Conservation (phyloP, 2,113 vertebrate genomes). For the Pelmatolapia mariae region DNA sequence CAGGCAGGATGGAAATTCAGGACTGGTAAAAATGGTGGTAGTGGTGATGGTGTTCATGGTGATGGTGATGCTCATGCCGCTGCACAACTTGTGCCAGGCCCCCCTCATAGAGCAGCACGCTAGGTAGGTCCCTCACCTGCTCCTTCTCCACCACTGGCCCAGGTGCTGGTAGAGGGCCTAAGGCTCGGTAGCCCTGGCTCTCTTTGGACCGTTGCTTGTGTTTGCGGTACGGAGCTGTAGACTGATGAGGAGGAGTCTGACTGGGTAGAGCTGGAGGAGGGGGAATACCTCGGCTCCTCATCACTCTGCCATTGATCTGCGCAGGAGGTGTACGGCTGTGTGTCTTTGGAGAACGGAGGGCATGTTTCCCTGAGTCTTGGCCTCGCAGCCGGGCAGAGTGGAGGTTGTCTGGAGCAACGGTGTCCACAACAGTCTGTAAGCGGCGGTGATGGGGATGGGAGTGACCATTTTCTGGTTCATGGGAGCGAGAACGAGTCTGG, state of each 20-base stretch:
- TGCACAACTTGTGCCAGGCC: conserved; percentile 89
- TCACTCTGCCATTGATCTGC: conserved; percentile 75
- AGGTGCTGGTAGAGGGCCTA: conserved; percentile 70
- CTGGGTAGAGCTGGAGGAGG: conserved; percentile 71
- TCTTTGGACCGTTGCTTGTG: conserved; percentile 93
- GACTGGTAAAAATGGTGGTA: conserved; percentile 99
- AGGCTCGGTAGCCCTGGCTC: conserved; percentile 76
- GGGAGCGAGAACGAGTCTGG: conserved; percentile 89
- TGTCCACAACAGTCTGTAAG: conserved; percentile 72
- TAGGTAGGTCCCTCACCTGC: conserved; percentile 84
- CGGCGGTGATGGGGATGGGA: conserved; percentile 81
- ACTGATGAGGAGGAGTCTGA: conserved; percentile 78
- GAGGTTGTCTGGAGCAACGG: conserved; percentile 40
- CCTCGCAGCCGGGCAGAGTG: conserved; percentile 70
- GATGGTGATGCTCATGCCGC: conserved; percentile 96
- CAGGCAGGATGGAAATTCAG: conserved; percentile 74
- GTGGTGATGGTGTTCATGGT: conserved; percentile 98
- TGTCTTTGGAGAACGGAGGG: conserved; percentile 86
- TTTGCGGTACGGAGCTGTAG: conserved; percentile 83
- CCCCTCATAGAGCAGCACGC: conserved; percentile 83
- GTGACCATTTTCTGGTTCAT: conserved; percentile 88
- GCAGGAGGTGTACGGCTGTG: conserved; percentile 74
- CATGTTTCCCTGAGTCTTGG: conserved; percentile 84
- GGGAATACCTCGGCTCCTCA: conserved; percentile 76
- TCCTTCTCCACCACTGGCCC: conserved; percentile 83